Conservation (phyloP, 2,113 vertebrate genomes). For the Coregonus clupeaformis region DNA sequence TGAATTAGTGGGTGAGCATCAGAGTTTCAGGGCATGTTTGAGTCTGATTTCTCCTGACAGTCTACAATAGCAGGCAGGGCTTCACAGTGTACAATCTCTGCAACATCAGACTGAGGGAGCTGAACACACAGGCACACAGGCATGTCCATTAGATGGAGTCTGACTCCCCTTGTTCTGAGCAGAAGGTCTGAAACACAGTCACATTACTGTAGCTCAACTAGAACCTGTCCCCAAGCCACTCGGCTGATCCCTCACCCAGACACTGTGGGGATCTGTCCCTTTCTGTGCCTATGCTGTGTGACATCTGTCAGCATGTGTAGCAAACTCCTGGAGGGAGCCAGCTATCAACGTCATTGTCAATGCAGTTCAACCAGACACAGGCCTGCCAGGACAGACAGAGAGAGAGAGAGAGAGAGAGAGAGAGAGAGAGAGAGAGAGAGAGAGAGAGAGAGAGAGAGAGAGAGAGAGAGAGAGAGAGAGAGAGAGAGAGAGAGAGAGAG, state of each 20-base stretch:
- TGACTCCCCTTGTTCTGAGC: constrained; percentile 22
- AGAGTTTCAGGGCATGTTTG: constrained; percentile 21
- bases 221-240: constrained; percentile 51
- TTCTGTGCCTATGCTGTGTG: constrained; percentile 30
- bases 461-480: no score
- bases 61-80: constrained; percentile 38
- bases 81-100: constrained; percentile 9
- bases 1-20: constrained; percentile 36
- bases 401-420: background rate
- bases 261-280: constrained; percentile 54
- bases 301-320: constrained; percentile 69
- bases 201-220: constrained; percentile 50
- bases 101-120: constrained; percentile 16
- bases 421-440: no score
- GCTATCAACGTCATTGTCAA: background rate
- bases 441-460: no score
- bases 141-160: constrained; percentile 25
- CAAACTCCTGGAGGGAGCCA: no score
- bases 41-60: constrained; percentile 51
- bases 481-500: no score
- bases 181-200: constrained; percentile 38
- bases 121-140: constrained; percentile 2
- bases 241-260: constrained; percentile 53
- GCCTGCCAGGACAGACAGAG: background rate
- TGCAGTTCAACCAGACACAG: background rate